Evolutionary conservation across 2,113 vertebrate species (phyloP).

Genomic region (Onychorhynchus coronatus): DNA sequence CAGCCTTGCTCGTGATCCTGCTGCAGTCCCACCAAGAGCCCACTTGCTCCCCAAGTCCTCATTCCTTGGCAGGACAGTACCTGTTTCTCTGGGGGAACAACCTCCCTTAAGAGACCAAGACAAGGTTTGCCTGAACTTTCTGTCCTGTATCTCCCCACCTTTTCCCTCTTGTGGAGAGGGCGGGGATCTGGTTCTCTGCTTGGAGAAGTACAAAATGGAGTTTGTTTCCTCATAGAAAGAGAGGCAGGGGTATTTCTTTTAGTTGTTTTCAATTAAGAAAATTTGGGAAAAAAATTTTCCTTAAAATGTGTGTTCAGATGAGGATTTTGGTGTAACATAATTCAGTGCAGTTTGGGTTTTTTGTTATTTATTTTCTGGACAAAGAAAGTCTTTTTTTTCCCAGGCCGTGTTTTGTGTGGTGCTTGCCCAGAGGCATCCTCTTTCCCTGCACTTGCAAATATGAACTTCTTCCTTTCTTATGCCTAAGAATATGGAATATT

Average conservation of each 20-base stretch:
- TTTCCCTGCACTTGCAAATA: background rate
- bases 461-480: background rate
- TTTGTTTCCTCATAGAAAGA: background rate
- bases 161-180: background rate
- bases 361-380: background rate
- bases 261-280: background rate
- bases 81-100: background rate
- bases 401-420: background rate
- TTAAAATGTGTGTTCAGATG: background rate
- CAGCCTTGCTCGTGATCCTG: background rate
- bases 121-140: background rate
- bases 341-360: background rate
- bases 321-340: background rate
- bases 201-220: background rate
- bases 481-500: background rate
- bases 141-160: background rate
- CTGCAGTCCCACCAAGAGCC: background rate
- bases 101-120: background rate
- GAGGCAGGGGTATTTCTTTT: rapidly evolving
- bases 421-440: background rate
- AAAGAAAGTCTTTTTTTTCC: background rate
- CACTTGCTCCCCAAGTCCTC: background rate
- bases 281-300: background rate
- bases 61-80: background rate
- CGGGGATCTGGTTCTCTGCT: background rate